Evolutionary conservation across 2,888 invertebrate species (phyloP).

Genomic region (Scaptomyza cyrtandrae): DNA sequence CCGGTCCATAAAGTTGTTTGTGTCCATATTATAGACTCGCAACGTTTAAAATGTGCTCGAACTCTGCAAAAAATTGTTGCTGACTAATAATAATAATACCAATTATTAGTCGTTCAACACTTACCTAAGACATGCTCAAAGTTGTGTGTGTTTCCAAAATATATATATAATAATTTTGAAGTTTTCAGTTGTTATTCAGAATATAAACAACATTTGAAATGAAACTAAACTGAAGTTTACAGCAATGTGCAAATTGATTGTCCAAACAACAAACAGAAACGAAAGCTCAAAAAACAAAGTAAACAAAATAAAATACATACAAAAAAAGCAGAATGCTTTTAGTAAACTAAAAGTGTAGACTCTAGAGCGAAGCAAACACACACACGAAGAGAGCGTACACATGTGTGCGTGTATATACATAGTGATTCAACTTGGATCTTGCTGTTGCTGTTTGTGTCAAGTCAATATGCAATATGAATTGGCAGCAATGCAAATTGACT

Average conservation of each 20-base stretch:
- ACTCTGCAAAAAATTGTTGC: background rate
- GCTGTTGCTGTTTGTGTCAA: conserved; percentile 7
- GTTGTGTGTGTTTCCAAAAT: background rate
- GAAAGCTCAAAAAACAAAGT: too few relatives aligned
- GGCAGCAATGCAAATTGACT: conserved; percentile 35
- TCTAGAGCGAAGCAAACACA: too few relatives aligned
- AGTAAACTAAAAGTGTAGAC: too few relatives aligned
- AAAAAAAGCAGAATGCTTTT: too few relatives aligned
- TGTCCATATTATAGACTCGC: background rate
- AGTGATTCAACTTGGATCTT: conserved; percentile 49
- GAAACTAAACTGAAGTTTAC: background rate
- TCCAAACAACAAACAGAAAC: background rate
- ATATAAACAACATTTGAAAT: background rate
- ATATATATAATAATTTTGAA: background rate
- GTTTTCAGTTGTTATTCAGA: background rate
- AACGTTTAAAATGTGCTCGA: background rate
- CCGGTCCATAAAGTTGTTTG: background rate
- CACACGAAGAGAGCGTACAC: too few relatives aligned
- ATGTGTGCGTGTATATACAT: background rate
- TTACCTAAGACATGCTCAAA: conserved; percentile 13
- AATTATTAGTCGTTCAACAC: background rate
- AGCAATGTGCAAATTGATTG: conserved; percentile 13
- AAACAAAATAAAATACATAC: too few relatives aligned
- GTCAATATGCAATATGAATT: conserved; percentile 34
- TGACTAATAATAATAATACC: too few relatives aligned